These are phyloP conservation scores for Oopsacas minuta DNA, from an alignment of 37 sponge, comb jelly and placozoan species.

Conservation along the genomic window DNA sequence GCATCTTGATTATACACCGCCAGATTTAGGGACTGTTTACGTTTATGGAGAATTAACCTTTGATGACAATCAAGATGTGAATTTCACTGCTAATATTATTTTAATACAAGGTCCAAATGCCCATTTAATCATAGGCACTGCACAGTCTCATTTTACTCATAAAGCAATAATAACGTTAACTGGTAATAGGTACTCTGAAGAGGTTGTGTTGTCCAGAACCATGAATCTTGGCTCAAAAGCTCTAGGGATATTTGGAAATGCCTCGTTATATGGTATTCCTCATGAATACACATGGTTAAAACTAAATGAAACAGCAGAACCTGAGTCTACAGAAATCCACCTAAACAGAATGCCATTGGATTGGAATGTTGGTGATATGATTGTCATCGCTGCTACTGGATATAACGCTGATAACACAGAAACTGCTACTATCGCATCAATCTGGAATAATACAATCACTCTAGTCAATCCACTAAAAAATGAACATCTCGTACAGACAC, in stretches of 20 bases:
- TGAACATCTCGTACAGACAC: conserved; percentile 29
- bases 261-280: conserved; percentile 38
- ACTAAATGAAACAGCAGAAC: conserved; percentile 21
- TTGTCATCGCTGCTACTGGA: conserved; percentile 61
- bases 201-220: conserved; percentile 22
- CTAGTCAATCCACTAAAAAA: conserved; percentile 34
- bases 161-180: conserved; percentile 41
- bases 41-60: conserved; percentile 52
- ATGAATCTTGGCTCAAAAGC: conserved; percentile 68
- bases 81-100: conserved; percentile 54
- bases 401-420: conserved; percentile 50
- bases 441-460: conserved; percentile 22
- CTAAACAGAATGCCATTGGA: conserved; percentile 22
- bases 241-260: conserved; percentile 73
- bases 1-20: conserved; percentile 53
- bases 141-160: conserved; percentile 33
- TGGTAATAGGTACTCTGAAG: conserved; percentile 29
- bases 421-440: conserved; percentile 28
- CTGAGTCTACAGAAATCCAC: conserved; percentile 20
- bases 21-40: conserved; percentile 30
- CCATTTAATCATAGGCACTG: conserved; percentile 36
- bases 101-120: conserved; percentile 45
- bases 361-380: conserved; percentile 52
- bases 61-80: conserved; percentile 53
- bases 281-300: conserved; percentile 31